phyloP scores from a whole-genome alignment of 1,140 invertebrate species.

The Penaeus indicus region DNA sequence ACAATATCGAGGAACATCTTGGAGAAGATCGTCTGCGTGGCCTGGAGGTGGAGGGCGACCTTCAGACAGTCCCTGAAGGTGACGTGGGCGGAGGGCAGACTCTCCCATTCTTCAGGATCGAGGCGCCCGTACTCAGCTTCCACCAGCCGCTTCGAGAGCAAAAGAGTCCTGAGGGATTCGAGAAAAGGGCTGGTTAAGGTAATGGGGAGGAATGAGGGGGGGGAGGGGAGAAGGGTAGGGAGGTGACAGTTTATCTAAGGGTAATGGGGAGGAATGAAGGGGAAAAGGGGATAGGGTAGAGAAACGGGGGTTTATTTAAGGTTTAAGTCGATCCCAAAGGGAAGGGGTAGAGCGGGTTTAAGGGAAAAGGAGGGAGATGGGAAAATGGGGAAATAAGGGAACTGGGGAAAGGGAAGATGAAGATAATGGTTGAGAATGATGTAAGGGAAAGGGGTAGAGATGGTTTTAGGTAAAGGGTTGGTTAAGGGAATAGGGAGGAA shows the following conservation, averaged over 20 bases:
- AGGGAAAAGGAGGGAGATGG: no score
- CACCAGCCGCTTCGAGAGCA: conserved; percentile 38
- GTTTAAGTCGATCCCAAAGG: no score
- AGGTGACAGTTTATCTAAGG: no score
- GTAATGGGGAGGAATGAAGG: background rate
- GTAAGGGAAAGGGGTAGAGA: no score
- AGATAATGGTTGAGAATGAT: no score
- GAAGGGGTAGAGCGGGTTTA: no score
- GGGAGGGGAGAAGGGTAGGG: no score
- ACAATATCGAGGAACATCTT: conserved; percentile 44
- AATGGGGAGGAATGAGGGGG: background rate
- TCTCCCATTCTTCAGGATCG: conserved; percentile 51
- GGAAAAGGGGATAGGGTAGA: background rate
- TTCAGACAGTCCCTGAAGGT: conserved; percentile 49
- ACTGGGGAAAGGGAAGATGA: no score
- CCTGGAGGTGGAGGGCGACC: conserved; percentile 59
- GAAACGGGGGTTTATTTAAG: background rate
- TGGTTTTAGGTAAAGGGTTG: no score
- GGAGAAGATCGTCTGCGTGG: conserved; percentile 41
- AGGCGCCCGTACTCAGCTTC: conserved; percentile 42
- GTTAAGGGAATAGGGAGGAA: no score
- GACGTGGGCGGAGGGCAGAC: conserved; percentile 31
- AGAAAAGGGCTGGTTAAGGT: background rate
- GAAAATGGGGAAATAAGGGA: no score
- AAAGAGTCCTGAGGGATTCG: conserved; percentile 1